Evolutionary conservation across 2,888 invertebrate species (phyloP).

Genomic region (Lottia scabra): DNA sequence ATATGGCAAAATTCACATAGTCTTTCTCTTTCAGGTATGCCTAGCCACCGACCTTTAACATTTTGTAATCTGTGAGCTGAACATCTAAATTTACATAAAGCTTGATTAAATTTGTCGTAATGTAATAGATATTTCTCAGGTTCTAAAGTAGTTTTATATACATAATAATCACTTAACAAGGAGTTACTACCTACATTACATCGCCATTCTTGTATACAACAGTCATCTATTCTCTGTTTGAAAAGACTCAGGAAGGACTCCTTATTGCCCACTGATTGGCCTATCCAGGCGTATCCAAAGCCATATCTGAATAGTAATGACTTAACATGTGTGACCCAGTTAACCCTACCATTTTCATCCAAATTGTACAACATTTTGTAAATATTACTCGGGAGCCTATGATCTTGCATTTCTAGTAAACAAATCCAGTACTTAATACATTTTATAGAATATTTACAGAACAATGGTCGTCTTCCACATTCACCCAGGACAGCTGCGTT

Average conservation of each 20-base stretch:
- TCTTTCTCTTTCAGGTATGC: not conserved
- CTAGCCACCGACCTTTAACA: not conserved
- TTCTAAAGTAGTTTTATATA: not conserved
- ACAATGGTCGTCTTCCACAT: slow-evolving; percentile 3
- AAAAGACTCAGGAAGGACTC: not conserved
- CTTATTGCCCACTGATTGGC: not conserved
- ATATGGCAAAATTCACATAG: not conserved
- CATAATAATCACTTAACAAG: not conserved
- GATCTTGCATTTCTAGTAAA: not conserved
- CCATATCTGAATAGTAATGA: not conserved
- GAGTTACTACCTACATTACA: not conserved
- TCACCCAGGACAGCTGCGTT: slow-evolving; percentile 9
- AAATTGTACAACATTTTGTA: not conserved
- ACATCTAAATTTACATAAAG: not conserved
- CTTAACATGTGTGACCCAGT: not conserved
- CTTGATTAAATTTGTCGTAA: not conserved
- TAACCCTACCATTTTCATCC: not conserved
- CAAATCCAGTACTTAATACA: not conserved
- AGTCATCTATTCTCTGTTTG: not conserved
- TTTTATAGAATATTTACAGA: not conserved
- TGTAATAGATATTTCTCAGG: not conserved
- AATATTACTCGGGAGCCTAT: not conserved
- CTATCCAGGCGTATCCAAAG: not conserved
- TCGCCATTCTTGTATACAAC: not conserved
- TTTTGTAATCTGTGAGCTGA: not conserved